Conservation (phyloP, 2,797 vertebrate species). For the Botia almorhae region DNA sequence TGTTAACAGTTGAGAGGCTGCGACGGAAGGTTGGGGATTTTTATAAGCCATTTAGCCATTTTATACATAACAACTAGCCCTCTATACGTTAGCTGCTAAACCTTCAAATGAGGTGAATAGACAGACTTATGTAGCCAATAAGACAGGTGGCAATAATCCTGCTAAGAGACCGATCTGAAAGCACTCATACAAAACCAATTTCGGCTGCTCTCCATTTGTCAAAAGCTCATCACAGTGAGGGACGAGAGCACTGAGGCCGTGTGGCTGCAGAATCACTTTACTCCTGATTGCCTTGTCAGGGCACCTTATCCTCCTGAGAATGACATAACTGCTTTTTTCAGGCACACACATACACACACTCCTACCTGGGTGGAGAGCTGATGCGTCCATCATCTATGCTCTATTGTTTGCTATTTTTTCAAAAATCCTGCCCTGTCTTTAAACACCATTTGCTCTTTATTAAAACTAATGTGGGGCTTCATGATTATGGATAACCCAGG, state of each 20-base stretch:
- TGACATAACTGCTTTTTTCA: constrained; percentile 74
- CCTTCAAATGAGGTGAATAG: constrained; percentile 76
- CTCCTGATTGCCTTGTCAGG: constrained; percentile 82
- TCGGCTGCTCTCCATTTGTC: constrained; percentile 77
- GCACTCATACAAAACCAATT: constrained; percentile 82
- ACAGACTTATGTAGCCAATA: constrained; percentile 78
- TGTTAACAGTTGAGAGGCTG: constrained; percentile 33
- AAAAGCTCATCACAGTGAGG: constrained; percentile 83
- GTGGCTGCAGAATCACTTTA: constrained; percentile 78
- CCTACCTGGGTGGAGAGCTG: constrained; percentile 36
- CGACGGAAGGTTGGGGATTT: constrained; percentile 28
- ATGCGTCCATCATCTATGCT: constrained; percentile 33
- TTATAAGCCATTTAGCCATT: not conserved
- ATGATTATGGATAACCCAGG: not conserved
- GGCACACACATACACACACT: constrained; percentile 57
- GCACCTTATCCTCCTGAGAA: constrained; percentile 78
- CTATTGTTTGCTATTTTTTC: constrained; percentile 63
- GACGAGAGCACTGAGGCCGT: constrained; percentile 73
- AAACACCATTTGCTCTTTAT: not conserved
- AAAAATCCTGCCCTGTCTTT: constrained; percentile 55
- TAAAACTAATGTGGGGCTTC: not conserved
- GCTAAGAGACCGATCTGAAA: constrained; percentile 79
- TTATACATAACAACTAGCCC: constrained; percentile 9
- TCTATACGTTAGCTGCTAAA: constrained; percentile 23
- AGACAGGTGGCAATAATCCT: constrained; percentile 84